Percentiles rank a stretch among this genome's conserved stretches.
These are phyloP conservation scores for Nymphalis urticae DNA, from an alignment of 2,888 invertebrate genomes.

Conservation along the genomic window DNA sequence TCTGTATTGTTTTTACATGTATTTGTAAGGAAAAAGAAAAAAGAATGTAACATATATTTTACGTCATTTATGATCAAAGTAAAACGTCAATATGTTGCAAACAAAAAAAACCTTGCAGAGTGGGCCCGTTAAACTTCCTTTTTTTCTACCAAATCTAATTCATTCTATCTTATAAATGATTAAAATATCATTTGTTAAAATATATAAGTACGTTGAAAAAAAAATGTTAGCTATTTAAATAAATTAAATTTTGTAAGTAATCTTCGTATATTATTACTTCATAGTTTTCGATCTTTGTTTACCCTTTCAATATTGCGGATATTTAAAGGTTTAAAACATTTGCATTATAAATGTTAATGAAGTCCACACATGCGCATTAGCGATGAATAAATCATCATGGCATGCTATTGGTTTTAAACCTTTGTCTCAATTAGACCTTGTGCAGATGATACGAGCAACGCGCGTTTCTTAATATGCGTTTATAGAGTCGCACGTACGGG, in stretches of 20 bases:
- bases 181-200: too few species aligned
- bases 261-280: conserved; percentile 2
- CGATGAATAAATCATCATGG: conserved; percentile 67
- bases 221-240: background rate
- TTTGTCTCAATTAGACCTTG: conserved; percentile 63
- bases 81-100: too few species aligned
- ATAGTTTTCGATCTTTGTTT: conserved; percentile 23
- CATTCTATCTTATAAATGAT: too few species aligned
- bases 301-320: conserved; percentile 28
- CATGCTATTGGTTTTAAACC: conserved; percentile 75
- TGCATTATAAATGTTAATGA: conserved; percentile 79
- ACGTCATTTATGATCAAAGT: too few species aligned
- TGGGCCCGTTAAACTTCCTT: too few species aligned
- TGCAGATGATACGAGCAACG: conserved; percentile 3
- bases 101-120: too few species aligned
- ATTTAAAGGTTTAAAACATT: conserved; percentile 47
- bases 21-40: too few species aligned
- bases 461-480: conserved; percentile 3
- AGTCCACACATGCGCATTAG: conserved; percentile 74
- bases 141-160: too few species aligned
- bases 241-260: background rate
- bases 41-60: too few species aligned
- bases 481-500: background rate
- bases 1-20: too few species aligned
- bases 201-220: too few species aligned